phyloP scores from a whole-genome alignment of 37 sponge, comb jelly and placozoan genomes.

The Haliclona indistincta region DNA sequence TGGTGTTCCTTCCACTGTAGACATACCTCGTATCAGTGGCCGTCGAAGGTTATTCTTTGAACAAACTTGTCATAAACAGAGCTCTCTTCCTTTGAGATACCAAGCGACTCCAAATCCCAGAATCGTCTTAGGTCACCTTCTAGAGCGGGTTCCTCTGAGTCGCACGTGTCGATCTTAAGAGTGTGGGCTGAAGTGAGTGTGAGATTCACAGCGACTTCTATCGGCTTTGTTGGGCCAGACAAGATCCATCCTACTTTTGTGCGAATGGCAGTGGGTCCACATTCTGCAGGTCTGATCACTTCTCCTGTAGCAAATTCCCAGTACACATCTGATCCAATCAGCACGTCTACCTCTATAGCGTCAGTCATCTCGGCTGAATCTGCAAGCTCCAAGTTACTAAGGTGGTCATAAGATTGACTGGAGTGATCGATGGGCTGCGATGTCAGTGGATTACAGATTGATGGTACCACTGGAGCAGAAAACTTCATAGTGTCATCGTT shows the following conservation, averaged over 20 bases:
- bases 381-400: conserved; percentile 31
- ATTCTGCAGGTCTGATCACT: conserved; percentile 5
- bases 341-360: neutral
- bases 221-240: conserved; percentile 18
- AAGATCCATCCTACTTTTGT: conserved; percentile 42
- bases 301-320: conserved; percentile 44
- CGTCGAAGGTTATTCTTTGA: conserved; percentile 1
- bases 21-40: conserved; percentile 26
- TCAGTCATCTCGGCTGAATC: conserved; percentile 9
- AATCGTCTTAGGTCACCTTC: conserved; percentile 13
- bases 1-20: conserved; percentile 38
- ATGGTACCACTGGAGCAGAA: no score
- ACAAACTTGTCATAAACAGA: conserved; percentile 30
- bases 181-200: conserved; percentile 13
- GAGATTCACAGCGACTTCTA: neutral
- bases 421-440: conserved; percentile 21
- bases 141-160: neutral
- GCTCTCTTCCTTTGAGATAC: conserved; percentile 4
- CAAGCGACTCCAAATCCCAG: conserved; percentile 25
- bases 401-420: conserved; percentile 6
- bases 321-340: conserved; percentile 42
- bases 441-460: no score
- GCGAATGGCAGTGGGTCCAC: conserved; percentile 29
- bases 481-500: neutral
- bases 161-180: neutral